Percentiles rank a stretch among this genome's conserved stretches.
Evolutionary conservation across 2,113 vertebrate genomes (phyloP).

Genomic region (Hyla sarda): DNA sequence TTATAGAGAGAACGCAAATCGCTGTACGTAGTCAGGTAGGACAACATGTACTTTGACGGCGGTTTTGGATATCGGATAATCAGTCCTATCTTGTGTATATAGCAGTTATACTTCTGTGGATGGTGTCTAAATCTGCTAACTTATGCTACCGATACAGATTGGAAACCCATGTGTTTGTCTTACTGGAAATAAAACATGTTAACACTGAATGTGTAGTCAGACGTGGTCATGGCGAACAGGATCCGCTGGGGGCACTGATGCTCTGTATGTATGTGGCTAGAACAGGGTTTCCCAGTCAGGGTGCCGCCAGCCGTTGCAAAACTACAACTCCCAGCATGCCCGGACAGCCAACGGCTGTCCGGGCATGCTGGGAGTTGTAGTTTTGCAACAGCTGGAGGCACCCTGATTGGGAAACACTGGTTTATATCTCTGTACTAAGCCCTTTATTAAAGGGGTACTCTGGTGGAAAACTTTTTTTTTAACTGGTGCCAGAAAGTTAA

Average conservation of each 20-base stretch:
- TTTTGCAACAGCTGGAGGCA: too few relatives aligned
- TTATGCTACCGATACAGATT: conserved; percentile 54
- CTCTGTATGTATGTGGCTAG: not conserved
- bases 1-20: not conserved
- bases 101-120: conserved; percentile 45
- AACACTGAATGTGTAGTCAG: conserved; percentile 54
- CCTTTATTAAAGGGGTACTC: too few relatives aligned
- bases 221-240: conserved; percentile 8
- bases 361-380: too few relatives aligned
- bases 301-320: too few relatives aligned
- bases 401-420: too few relatives aligned
- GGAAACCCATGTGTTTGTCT: conserved; percentile 51
- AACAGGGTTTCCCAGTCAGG: not conserved
- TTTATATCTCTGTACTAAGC: too few relatives aligned
- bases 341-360: too few relatives aligned
- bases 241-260: not conserved
- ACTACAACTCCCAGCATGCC: too few relatives aligned
- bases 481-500: too few relatives aligned
- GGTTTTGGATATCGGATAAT: conserved; percentile 24
- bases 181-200: conserved; percentile 53
- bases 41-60: conserved; percentile 4
- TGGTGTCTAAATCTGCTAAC: conserved; percentile 54
- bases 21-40: conserved; percentile 7
- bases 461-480: too few relatives aligned
- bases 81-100: conserved; percentile 42